Evolutionary conservation across 1,140 invertebrate genomes (phyloP).

Genomic region (Muscidifurax raptorellus): DNA sequence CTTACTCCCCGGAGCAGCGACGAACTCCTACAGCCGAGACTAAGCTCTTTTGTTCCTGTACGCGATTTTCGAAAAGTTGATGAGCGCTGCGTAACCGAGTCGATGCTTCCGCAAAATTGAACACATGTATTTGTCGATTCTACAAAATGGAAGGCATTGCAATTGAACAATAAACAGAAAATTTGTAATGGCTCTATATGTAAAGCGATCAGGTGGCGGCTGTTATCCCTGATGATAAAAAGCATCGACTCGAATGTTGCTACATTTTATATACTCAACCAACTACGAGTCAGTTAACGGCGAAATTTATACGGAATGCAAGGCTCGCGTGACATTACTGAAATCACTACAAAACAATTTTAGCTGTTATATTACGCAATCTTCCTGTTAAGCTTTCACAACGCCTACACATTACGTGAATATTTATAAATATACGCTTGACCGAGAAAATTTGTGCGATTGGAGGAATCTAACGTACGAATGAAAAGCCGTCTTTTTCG

Average conservation of each 20-base stretch:
- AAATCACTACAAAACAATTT: background rate
- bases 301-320: background rate
- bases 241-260: slow-evolving; percentile 2
- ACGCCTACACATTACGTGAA: slow-evolving; percentile 1
- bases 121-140: background rate
- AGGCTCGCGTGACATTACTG: background rate
- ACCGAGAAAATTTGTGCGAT: slow-evolving; percentile 40
- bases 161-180: too few relatives aligned
- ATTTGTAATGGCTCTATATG: background rate
- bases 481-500: background rate
- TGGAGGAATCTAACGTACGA: slow-evolving; percentile 3
- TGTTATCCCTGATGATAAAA: too few relatives aligned
- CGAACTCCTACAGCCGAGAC: background rate
- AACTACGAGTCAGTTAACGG: background rate
- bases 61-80: background rate
- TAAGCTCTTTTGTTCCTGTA: background rate
- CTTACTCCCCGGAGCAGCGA: background rate
- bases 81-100: background rate
- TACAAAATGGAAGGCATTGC: too few relatives aligned
- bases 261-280: background rate
- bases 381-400: slow-evolving; percentile 28
- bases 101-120: background rate
- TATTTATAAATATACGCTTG: slow-evolving; percentile 40
- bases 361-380: slow-evolving; percentile 1
- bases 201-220: background rate